phyloP scores from a whole-genome alignment of 2,113 vertebrate genomes.

The Coturnix japonica region DNA sequence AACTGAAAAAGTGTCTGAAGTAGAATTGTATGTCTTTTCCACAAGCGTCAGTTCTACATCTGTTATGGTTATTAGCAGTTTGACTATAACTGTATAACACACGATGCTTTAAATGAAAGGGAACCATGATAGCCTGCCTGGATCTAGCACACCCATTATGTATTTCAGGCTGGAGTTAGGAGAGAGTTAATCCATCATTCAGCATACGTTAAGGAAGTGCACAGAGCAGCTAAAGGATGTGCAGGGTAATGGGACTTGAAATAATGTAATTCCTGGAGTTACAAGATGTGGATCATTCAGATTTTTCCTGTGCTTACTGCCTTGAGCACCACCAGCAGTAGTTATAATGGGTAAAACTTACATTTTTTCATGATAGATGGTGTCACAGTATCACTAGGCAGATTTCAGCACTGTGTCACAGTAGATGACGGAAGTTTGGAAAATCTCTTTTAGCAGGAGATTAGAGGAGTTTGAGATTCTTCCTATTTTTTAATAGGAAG shows the following conservation, averaged over 20 bases:
- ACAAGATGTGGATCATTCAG: neutral
- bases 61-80: neutral
- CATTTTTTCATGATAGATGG: neutral
- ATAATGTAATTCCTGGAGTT: neutral
- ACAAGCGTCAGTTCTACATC: neutral
- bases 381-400: neutral
- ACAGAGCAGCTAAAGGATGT: neutral
- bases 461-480: neutral
- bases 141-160: neutral
- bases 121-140: neutral
- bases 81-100: neutral
- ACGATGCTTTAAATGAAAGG: neutral
- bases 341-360: neutral
- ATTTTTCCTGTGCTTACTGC: neutral
- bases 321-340: neutral
- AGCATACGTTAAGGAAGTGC: neutral
- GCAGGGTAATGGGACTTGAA: neutral
- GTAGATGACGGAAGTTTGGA: neutral
- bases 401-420: neutral
- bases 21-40: conserved; percentile 17
- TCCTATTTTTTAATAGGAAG: too few species aligned
- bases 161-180: neutral
- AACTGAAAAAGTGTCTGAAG: conserved; percentile 66
- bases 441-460: neutral
- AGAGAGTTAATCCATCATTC: neutral